Conservation (phyloP, 2,888 invertebrate species). For the Agriopis leucophaearia region DNA sequence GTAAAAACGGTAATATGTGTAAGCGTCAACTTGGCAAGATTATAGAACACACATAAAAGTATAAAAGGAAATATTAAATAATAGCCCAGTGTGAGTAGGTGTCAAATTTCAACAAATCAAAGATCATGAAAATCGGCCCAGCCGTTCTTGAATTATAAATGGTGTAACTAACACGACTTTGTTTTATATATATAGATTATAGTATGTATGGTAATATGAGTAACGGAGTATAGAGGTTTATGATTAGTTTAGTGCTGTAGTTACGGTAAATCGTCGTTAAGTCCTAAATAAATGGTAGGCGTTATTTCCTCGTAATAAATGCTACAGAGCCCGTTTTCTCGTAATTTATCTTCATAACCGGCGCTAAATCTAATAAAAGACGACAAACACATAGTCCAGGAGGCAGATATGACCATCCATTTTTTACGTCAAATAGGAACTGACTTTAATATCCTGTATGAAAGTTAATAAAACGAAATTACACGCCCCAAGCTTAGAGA, state of each 20-base stretch:
- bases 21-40: too few species aligned
- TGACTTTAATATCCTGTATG: conserved; percentile 61
- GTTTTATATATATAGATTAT: too few species aligned
- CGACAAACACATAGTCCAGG: conserved; percentile 30
- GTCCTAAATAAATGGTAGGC: conserved; percentile 16
- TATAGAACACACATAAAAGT: too few species aligned
- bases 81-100: too few species aligned
- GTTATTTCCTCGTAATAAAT: conserved; percentile 10
- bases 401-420: conserved; percentile 41
- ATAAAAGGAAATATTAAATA: too few species aligned
- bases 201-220: too few species aligned
- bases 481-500: conserved; percentile 60
- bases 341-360: conserved; percentile 32
- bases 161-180: too few species aligned
- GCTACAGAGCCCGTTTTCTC: conserved; percentile 4
- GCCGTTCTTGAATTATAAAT: too few species aligned
- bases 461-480: conserved; percentile 77
- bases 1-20: too few species aligned
- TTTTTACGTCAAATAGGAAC: conserved; percentile 51
- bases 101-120: too few species aligned
- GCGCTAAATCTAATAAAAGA: conserved; percentile 35
- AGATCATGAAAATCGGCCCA: too few species aligned
- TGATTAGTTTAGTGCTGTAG: background rate
- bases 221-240: too few species aligned
- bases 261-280: conserved; percentile 1